These are phyloP conservation scores for Pogonomyrmex barbatus DNA, from an alignment of 1,140 invertebrate species.

Conservation along the genomic window DNA sequence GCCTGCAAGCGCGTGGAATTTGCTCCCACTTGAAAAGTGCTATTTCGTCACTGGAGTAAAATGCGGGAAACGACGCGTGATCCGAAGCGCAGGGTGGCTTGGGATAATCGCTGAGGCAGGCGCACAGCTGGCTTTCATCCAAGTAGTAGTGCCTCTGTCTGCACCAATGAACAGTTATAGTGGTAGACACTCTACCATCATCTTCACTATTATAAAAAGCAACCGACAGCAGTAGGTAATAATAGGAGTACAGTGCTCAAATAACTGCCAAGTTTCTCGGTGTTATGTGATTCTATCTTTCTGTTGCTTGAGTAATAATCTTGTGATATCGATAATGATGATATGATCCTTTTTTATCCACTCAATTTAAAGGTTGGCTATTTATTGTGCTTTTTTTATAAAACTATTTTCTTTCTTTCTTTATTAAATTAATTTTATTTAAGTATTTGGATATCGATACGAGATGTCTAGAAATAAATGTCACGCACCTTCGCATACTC, in stretches of 20 bases:
- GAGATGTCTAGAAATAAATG: background rate
- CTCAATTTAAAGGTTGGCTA: background rate
- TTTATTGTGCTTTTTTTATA: background rate
- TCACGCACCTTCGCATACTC: background rate
- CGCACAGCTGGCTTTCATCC: conserved; percentile 84
- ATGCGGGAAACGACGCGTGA: conserved; percentile 44
- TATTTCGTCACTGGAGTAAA: conserved; percentile 36
- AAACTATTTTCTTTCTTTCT: background rate
- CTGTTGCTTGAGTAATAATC: background rate
- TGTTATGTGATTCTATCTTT: background rate
- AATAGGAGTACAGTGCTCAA: conserved; percentile 24
- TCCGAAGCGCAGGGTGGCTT: conserved; percentile 71
- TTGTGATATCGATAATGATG: background rate
- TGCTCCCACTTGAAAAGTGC: conserved; percentile 9
- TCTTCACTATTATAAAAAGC: conserved; percentile 50
- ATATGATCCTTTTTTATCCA: background rate
- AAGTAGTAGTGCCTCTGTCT: conserved; percentile 81
- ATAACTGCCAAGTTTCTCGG: conserved; percentile 25
- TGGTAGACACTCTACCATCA: conserved; percentile 78
- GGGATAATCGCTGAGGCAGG: conserved; percentile 80
- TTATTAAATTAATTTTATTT: background rate
- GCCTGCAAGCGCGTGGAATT: background rate
- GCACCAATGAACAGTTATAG: conserved; percentile 74
- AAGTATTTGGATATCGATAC: background rate
- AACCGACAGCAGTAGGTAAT: conserved; percentile 47